Percentiles rank a stretch among this genome's conserved stretches.
These are phyloP conservation scores for Apocrypta bakeri DNA, from an alignment of 1,140 invertebrate species.

Conservation along the genomic window DNA sequence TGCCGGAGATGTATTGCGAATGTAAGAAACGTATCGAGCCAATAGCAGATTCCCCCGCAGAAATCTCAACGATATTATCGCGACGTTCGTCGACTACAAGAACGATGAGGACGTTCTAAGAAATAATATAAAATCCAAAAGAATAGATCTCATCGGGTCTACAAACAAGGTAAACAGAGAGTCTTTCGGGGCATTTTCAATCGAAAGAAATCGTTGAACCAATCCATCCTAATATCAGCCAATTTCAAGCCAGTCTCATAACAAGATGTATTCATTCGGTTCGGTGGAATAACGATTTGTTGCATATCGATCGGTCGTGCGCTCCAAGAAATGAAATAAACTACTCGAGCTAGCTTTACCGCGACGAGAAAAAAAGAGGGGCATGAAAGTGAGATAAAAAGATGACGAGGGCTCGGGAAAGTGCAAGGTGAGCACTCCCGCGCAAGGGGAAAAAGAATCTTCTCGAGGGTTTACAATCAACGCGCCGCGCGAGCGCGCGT, in stretches of 20 bases:
- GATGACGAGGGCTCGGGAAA: slow-evolving; percentile 15
- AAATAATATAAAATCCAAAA: slow-evolving; percentile 4
- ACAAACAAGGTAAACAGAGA: too few species aligned
- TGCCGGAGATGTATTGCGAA: not conserved
- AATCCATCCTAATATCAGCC: slow-evolving; percentile 48
- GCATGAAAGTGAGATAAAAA: slow-evolving; percentile 32
- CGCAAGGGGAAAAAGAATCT: not conserved
- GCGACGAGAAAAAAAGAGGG: slow-evolving; percentile 28
- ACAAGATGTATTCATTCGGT: not conserved
- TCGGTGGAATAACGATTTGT: slow-evolving; percentile 48
- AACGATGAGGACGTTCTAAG: not conserved
- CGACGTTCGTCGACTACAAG: too few species aligned
- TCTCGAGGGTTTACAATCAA: slow-evolving; percentile 22
- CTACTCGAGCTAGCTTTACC: slow-evolving; percentile 22
- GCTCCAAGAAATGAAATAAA: slow-evolving; percentile 44
- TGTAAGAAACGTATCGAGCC: not conserved
- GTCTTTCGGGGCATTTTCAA: slow-evolving; percentile 70
- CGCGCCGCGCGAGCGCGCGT: not conserved
- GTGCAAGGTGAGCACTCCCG: not conserved
- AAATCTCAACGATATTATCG: too few species aligned
- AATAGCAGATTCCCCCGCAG: too few species aligned
- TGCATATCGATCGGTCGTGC: slow-evolving; percentile 44
- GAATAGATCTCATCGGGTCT: not conserved
- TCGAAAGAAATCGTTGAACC: slow-evolving; percentile 45
- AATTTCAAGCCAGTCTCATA: slow-evolving; percentile 50